Evolutionary conservation across 2,113 vertebrate species (phyloP).

Genomic region (Platysteira castanea): DNA sequence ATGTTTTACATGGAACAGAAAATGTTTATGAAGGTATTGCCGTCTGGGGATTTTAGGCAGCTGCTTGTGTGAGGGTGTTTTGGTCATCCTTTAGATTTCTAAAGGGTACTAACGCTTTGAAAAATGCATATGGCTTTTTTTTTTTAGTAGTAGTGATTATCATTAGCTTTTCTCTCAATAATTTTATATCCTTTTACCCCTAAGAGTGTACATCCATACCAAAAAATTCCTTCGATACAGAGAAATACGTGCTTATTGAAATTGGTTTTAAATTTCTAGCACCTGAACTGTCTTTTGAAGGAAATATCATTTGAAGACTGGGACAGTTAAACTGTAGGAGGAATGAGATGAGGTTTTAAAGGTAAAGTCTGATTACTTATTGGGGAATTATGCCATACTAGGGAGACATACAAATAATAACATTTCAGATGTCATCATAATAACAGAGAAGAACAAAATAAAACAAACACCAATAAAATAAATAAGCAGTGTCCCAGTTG

Average conservation of each 20-base stretch:
- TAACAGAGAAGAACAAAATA: neutral
- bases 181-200: neutral
- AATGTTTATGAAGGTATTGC: neutral
- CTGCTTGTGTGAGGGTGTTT: neutral
- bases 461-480: neutral
- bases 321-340: neutral
- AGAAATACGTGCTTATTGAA: neutral
- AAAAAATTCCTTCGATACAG: neutral
- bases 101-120: neutral
- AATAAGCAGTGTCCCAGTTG: neutral
- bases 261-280: neutral
- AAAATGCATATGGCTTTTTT: neutral
- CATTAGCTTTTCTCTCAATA: neutral
- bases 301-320: neutral
- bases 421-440: neutral
- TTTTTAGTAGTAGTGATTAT: neutral
- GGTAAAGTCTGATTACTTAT: neutral
- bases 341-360: neutral
- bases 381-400: neutral
- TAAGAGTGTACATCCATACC: fast-evolving
- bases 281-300: neutral
- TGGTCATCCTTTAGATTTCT: neutral
- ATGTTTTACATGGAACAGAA: neutral
- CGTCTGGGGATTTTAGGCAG: neutral
- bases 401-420: neutral